phyloP scores from a whole-genome alignment of 2,797 vertebrate species.

The Octomys mimax region DNA sequence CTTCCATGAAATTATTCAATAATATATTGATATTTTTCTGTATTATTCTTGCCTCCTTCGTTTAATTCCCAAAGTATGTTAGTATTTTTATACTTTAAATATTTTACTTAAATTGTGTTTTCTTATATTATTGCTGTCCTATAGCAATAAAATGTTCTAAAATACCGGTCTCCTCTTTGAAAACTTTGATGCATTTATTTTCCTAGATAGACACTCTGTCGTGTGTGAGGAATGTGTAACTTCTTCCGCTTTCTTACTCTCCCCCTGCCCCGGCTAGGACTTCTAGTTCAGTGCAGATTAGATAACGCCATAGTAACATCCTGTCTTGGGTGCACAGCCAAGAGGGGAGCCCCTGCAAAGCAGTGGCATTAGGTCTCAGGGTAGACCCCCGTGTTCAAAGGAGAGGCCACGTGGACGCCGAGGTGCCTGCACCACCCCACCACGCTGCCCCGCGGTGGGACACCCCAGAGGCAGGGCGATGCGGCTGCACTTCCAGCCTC shows the following conservation, averaged over 20 bases:
- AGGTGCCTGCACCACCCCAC: not conserved
- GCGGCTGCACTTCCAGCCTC: not conserved
- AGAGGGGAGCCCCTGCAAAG: too few relatives aligned
- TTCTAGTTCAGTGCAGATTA: not conserved
- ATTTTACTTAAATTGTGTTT: slow-evolving; percentile 30
- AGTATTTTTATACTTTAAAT: not conserved
- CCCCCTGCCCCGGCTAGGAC: not conserved
- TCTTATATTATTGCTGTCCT: not conserved
- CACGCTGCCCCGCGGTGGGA: too few relatives aligned
- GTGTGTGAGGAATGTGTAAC: not conserved
- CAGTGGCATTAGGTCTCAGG: not conserved
- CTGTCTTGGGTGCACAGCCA: too few relatives aligned
- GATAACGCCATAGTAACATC: not conserved
- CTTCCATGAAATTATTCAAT: not conserved
- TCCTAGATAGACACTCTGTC: not conserved
- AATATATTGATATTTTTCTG: not conserved
- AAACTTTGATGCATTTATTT: not conserved
- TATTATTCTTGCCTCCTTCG: not conserved
- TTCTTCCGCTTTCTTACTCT: not conserved
- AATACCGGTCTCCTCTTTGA: not conserved
- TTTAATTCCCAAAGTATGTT: not conserved
- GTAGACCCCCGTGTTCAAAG: not conserved
- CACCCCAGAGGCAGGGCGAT: not conserved
- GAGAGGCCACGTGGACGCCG: not conserved
- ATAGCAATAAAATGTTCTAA: not conserved